Evolutionary conservation across 2,113 vertebrate genomes (phyloP).

Genomic region (Serinus canaria): DNA sequence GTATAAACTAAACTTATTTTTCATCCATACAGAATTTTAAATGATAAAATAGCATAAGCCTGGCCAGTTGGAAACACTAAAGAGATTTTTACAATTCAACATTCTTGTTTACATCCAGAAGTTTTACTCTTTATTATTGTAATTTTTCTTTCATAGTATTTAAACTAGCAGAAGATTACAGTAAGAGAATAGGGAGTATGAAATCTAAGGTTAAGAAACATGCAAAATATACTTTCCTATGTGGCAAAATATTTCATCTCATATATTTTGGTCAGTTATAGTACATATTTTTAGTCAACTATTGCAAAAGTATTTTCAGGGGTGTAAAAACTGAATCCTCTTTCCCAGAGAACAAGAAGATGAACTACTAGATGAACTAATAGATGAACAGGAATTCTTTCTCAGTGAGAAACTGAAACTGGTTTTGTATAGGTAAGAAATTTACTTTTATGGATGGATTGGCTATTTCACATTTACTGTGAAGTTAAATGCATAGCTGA

Average conservation of each 20-base stretch:
- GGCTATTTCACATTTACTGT: background rate
- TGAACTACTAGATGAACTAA: background rate
- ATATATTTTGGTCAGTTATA: background rate
- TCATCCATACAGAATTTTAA: background rate
- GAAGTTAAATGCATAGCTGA: background rate
- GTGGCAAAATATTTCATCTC: background rate
- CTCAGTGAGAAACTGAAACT: background rate
- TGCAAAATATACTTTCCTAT: background rate
- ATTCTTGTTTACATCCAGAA: background rate
- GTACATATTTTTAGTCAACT: background rate
- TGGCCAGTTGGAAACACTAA: background rate
- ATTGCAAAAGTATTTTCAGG: background rate
- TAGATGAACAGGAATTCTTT: background rate
- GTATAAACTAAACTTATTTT: background rate
- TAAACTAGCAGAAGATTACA: background rate
- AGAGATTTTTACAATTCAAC: background rate
- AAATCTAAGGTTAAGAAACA: background rate
- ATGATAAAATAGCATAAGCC: background rate
- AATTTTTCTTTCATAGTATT: background rate
- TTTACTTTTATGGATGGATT: background rate
- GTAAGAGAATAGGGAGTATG: background rate
- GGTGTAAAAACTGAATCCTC: background rate
- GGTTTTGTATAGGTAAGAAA: background rate
- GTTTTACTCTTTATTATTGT: background rate
- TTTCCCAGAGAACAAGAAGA: background rate